Evolutionary conservation across 1,140 invertebrate species (phyloP).

Genomic region (Sipha flava): DNA sequence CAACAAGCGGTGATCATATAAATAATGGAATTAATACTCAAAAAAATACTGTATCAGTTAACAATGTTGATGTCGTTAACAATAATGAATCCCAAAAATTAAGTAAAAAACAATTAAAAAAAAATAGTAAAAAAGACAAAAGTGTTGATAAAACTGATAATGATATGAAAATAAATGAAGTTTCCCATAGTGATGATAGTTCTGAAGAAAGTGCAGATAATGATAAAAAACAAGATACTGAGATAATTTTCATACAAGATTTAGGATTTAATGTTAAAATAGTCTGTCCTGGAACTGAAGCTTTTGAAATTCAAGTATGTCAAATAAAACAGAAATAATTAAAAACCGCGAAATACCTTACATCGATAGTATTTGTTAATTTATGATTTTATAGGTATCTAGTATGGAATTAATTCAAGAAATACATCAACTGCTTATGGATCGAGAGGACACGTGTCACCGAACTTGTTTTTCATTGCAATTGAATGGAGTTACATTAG

Average conservation of each 20-base stretch:
- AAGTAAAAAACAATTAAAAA: constrained; percentile 44
- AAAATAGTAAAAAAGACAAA: not conserved
- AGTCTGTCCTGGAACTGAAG: constrained; percentile 74
- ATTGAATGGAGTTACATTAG: constrained; percentile 83
- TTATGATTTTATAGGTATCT: constrained; percentile 82
- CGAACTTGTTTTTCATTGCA: constrained; percentile 96
- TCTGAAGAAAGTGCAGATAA: constrained; percentile 40
- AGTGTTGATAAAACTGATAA: not conserved
- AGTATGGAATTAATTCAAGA: constrained; percentile 98
- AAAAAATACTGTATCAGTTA: not conserved
- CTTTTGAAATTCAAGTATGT: constrained; percentile 82
- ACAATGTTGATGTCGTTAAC: constrained; percentile 43
- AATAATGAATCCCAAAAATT: constrained; percentile 46
- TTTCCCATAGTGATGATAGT: constrained; percentile 46
- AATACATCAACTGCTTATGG: constrained; percentile 95
- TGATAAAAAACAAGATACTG: constrained; percentile 58
- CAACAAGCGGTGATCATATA: not conserved
- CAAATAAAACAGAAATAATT: too few relatives aligned
- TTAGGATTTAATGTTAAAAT: constrained; percentile 89
- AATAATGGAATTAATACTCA: not conserved
- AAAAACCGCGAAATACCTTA: too few relatives aligned
- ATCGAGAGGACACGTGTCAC: constrained; percentile 95
- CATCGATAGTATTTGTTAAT: too few relatives aligned
- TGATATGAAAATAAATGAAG: constrained; percentile 38
- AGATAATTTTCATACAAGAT: constrained; percentile 87